Evolutionary conservation across 2,888 invertebrate genomes (phyloP), one percentile per base, ranked within the genome.

Genomic region (Mesorhabditis spiculigera): DNA sequence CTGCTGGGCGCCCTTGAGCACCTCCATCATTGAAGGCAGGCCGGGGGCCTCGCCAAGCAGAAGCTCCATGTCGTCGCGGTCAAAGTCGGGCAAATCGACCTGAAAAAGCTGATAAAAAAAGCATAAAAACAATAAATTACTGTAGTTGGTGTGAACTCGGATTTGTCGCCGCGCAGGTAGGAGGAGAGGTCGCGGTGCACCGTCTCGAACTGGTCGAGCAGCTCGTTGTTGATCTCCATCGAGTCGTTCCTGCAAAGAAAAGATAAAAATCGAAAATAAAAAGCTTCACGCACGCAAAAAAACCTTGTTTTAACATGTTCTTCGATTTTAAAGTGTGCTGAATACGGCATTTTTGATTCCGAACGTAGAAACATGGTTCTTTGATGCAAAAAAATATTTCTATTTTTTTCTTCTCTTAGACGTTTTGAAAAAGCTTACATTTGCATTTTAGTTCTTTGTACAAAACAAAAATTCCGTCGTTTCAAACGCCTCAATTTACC

Each of bases 61-160:
- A 50, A 50, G 58, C 58, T 50, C 58, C 58, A 50, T 50, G 58
- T 50, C 58, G n/a, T 50, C 58, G 58, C 8, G 10, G n/a, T 50
- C 58, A 50, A 50, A 50, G n/a, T 50, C 58, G n/a, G 58, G 58
- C 58, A 50, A 50, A 50, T 50, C 58, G n/a, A 50, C 10, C 58
- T 50, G n/a, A 50, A 50, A n/a, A 50, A 3, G 58, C n/a, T 13
- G 1, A 50, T 50, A 50, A 50, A 50, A 6, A 50, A 50, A n/a
- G 8, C 8, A n/a, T n/a, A 50, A 50, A 10, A 50, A 10, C 58
- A 50, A 50, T 28, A 28, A 28, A 28, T 28, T 28, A 28, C 58
- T n/a, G 58, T 50, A 2, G 58, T 50, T 50, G 58, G n/a, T 1
- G 58, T n/a, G n/a, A 50, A 50, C 58, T 50, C 58, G 58, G 58